Percentiles rank a stretch among this genome's conserved stretches.
Evolutionary conservation across 2,113 vertebrate species (phyloP).

Genomic region (Paramormyrops kingsleyae): DNA sequence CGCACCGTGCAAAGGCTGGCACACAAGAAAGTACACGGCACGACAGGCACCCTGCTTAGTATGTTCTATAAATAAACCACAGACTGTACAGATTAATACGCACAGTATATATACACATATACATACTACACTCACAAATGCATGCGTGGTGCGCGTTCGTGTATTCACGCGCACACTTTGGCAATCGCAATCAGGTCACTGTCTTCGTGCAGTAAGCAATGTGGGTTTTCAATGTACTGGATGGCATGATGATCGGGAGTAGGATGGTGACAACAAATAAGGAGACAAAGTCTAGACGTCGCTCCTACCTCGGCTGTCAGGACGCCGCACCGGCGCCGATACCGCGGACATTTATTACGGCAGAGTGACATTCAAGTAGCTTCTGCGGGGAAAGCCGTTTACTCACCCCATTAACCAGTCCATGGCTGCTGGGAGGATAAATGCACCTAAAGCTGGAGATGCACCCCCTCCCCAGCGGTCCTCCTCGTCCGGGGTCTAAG

Average conservation of each 20-base stretch:
- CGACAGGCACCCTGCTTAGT: not conserved
- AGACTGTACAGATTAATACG: not conserved
- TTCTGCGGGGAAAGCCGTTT: not conserved
- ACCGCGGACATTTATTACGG: not conserved
- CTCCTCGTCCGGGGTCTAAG: conserved; percentile 33
- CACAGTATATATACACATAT: not conserved
- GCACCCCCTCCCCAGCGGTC: conserved; percentile 42
- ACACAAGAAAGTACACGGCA: not conserved
- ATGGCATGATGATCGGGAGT: not conserved
- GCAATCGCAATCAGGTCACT: not conserved
- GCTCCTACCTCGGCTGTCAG: not conserved
- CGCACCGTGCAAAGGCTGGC: not conserved
- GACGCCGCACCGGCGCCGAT: not conserved
- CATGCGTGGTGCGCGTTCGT: not conserved
- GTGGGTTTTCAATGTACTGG: not conserved
- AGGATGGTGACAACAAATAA: not conserved
- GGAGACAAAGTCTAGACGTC: not conserved
- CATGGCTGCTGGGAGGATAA: conserved; percentile 61
- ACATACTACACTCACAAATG: not conserved
- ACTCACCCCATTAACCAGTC: conserved; percentile 87
- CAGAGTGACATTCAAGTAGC: not conserved
- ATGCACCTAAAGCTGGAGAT: conserved; percentile 58
- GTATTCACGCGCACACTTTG: not conserved
- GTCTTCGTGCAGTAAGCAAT: not conserved
- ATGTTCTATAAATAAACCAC: not conserved